These are phyloP conservation scores for Peromyscus aztecus DNA, from an alignment of 2,797 vertebrate genomes.

Conservation along the genomic window DNA sequence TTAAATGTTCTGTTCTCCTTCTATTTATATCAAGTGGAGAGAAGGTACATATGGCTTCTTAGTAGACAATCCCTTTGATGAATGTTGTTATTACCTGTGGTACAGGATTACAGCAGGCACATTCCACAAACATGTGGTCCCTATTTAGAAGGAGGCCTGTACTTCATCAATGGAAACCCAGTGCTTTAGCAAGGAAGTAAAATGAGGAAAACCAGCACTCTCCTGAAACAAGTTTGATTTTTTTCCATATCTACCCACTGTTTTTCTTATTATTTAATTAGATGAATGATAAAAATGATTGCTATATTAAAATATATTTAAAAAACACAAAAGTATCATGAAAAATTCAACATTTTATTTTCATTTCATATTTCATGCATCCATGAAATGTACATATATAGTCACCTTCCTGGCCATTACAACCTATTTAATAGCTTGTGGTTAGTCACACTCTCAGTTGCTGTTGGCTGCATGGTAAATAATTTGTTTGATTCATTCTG, in stretches of 20 bases:
- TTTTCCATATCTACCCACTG: not conserved
- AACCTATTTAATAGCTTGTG: not conserved
- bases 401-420: not conserved
- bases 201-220: constrained; percentile 14
- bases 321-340: constrained; percentile 8
- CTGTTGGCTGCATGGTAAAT: not conserved
- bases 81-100: constrained; percentile 64
- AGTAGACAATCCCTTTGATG: constrained; percentile 61
- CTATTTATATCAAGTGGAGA: constrained; percentile 66
- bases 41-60: constrained; percentile 68
- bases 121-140: constrained; percentile 66
- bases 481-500: not conserved
- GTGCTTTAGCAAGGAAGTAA: constrained; percentile 25
- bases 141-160: constrained; percentile 65
- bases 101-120: not conserved
- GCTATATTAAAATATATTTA: constrained; percentile 12
- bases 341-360: not conserved
- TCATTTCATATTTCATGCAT: not conserved
- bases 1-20: constrained; percentile 77
- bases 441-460: not conserved
- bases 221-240: not conserved
- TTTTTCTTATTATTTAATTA: constrained; percentile 15
- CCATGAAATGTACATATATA: not conserved
- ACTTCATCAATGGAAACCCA: constrained; percentile 29
- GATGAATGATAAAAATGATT: constrained; percentile 24